Evolutionary conservation across 1,140 invertebrate species (phyloP).

Genomic region (Colletes gigas): DNA sequence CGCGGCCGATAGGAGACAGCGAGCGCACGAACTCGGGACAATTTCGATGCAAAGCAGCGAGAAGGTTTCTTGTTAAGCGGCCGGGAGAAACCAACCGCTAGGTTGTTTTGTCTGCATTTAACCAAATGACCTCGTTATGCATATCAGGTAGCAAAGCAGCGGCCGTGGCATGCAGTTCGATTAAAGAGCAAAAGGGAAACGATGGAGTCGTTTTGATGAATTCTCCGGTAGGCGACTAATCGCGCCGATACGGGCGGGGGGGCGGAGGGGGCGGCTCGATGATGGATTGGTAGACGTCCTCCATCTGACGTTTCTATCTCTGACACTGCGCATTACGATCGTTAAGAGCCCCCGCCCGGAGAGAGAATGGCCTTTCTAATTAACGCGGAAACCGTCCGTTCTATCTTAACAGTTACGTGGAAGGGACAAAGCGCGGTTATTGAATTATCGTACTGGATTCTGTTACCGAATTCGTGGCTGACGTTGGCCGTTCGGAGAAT

Average conservation of each 20-base stretch:
- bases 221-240: slow-evolving; percentile 47
- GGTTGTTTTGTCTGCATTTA: slow-evolving; percentile 58
- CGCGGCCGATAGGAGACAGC: slow-evolving; percentile 17
- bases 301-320: slow-evolving; percentile 68
- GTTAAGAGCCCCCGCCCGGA: slow-evolving; percentile 47
- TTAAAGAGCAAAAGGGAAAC: slow-evolving; percentile 45
- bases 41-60: slow-evolving; percentile 60
- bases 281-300: slow-evolving; percentile 61
- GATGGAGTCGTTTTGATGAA: slow-evolving; percentile 43
- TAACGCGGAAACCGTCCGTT: slow-evolving; percentile 62
- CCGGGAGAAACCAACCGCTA: background rate
- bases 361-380: slow-evolving; percentile 67
- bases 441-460: slow-evolving; percentile 55
- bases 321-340: slow-evolving; percentile 54
- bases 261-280: slow-evolving; percentile 7
- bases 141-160: slow-evolving; percentile 46
- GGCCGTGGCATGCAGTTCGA: slow-evolving; percentile 51
- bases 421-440: slow-evolving; percentile 44
- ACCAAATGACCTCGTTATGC: slow-evolving; percentile 63
- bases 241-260: slow-evolving; percentile 19
- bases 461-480: slow-evolving; percentile 29
- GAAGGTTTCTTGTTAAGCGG: slow-evolving; percentile 42
- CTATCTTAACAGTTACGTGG: slow-evolving; percentile 9
- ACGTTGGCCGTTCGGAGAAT: slow-evolving; percentile 35
- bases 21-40: slow-evolving; percentile 35